These are phyloP conservation scores for Drosophila macrospina DNA, from an alignment of 2,888 invertebrate species.

Conservation along the genomic window DNA sequence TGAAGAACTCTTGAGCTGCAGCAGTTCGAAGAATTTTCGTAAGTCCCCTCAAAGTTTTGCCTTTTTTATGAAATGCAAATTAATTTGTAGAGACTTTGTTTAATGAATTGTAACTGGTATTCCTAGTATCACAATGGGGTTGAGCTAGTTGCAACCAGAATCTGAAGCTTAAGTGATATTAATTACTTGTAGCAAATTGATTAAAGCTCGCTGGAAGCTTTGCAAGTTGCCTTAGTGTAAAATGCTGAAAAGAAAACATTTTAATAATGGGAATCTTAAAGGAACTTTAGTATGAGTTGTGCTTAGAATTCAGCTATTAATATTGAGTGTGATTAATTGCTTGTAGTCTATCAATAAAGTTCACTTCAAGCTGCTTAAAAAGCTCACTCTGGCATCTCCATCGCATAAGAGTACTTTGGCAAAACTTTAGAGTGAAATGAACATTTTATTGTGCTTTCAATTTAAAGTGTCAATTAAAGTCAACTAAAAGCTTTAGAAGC, in stretches of 20 bases:
- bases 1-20: neutral
- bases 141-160: neutral
- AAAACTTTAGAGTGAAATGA: no score
- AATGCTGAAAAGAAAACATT: no score
- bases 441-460: neutral
- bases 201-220: neutral
- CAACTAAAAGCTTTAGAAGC: neutral
- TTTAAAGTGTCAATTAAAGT: neutral
- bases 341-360: neutral
- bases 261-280: no score
- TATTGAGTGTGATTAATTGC: neutral
- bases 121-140: neutral
- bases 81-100: neutral
- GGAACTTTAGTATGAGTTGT: neutral
- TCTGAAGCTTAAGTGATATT: constrained; percentile 3
- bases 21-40: neutral
- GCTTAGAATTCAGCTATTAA: no score
- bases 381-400: neutral
- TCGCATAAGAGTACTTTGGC: no score
- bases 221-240: no score
- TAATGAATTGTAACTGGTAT: constrained; percentile 23
- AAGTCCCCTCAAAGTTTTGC: neutral
- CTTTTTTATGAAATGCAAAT: constrained; percentile 21
- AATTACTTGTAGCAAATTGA: constrained; percentile 6
- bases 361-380: neutral